phyloP scores from a whole-genome alignment of 2,113 vertebrate genomes.

The Megaceryle maxima region DNA sequence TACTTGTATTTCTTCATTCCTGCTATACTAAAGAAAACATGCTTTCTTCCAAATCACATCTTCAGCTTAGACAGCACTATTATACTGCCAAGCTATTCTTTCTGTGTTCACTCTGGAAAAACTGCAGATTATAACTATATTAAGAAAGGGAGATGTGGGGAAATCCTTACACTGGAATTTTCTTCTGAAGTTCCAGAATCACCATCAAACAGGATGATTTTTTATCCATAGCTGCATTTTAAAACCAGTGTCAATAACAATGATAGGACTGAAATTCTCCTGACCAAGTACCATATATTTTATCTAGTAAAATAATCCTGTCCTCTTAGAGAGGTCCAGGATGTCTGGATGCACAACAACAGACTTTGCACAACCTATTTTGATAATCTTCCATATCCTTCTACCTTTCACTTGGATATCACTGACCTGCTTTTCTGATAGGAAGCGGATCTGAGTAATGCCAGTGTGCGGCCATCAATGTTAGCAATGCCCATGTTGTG shows the following conservation, averaged over 20 bases:
- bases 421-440: not conserved
- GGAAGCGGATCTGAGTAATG: not conserved
- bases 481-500: not conserved
- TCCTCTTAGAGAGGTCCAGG: not conserved
- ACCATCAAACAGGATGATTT: not conserved
- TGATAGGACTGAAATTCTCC: not conserved
- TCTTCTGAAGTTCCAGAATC: not conserved
- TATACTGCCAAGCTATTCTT: not conserved
- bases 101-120: not conserved
- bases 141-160: not conserved
- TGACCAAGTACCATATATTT: not conserved
- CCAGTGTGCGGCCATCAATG: not conserved
- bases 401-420: not conserved
- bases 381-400: not conserved
- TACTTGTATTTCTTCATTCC: not conserved
- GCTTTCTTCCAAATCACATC: not conserved
- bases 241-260: not conserved
- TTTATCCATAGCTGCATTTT: not conserved
- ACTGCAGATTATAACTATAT: not conserved
- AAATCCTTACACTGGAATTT: not conserved
- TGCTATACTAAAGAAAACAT: not conserved
- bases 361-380: not conserved
- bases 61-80: not conserved
- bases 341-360: not conserved
- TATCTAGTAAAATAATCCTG: not conserved